Conservation (phyloP, 2,113 vertebrate genomes). For the Heloderma charlesbogerti region DNA sequence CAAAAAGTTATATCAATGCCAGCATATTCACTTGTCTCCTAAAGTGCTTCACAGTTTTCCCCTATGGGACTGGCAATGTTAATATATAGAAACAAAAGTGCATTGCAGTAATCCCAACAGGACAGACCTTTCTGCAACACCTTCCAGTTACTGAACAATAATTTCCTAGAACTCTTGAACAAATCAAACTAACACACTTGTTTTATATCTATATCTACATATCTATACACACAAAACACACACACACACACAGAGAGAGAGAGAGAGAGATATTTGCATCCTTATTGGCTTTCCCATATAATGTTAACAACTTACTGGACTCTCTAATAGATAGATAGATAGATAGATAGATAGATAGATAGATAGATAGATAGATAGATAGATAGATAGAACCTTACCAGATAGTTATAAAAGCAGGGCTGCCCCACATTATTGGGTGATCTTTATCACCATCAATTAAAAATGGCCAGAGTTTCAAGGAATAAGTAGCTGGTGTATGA, state of each 20-base stretch:
- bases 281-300: not conserved
- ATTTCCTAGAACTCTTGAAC: not conserved
- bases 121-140: slow-evolving; percentile 29
- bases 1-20: not conserved
- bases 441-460: not conserved
- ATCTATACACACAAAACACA: not conserved
- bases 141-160: slow-evolving; percentile 33
- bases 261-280: not conserved
- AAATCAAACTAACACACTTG: slow-evolving; percentile 1
- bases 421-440: not conserved
- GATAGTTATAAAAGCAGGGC: not conserved
- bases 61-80: not conserved
- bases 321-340: not conserved
- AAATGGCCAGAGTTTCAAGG: not conserved
- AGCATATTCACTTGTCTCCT: not conserved
- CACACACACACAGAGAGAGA: not conserved
- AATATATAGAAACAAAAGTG: slow-evolving; percentile 13
- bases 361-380: no score
- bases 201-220: no score
- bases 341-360: no score
- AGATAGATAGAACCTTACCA: not conserved
- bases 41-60: not conserved
- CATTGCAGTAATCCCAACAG: not conserved
- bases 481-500: not conserved
- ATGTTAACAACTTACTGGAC: not conserved